Conservation (phyloP, 2,797 vertebrate species). For the Typhlichthys eigenmanni region DNA sequence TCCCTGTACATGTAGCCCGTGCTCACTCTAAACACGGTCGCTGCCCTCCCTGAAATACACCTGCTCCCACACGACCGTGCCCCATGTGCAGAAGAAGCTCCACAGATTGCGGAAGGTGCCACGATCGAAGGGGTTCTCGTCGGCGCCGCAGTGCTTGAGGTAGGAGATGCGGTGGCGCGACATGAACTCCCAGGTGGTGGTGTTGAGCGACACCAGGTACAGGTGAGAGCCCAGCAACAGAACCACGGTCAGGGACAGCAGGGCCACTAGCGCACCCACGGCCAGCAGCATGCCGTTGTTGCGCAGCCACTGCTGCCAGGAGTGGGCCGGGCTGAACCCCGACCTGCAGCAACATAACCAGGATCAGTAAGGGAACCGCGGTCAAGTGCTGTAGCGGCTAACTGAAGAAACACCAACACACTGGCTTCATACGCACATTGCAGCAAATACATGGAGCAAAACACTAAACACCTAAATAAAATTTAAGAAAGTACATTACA, state of each 20-base stretch:
- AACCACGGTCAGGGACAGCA: constrained; percentile 77
- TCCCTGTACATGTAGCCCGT: neutral
- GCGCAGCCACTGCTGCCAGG: constrained; percentile 84
- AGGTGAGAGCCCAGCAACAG: constrained; percentile 89
- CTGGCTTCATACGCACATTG: neutral
- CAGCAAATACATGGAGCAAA: neutral
- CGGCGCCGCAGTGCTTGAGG: constrained; percentile 83
- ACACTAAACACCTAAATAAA: too few species aligned
- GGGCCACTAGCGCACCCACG: constrained; percentile 73
- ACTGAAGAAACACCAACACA: neutral
- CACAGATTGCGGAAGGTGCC: constrained; percentile 87
- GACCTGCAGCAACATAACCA: constrained; percentile 77
- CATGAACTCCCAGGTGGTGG: constrained; percentile 98
- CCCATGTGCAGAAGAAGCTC: constrained; percentile 89
- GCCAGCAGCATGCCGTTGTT: constrained; percentile 79
- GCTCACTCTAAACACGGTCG: constrained; percentile 69
- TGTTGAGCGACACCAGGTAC: constrained; percentile 91
- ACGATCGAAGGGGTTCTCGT: constrained; percentile 91
- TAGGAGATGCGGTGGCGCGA: constrained; percentile 92
- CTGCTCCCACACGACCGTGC: constrained; percentile 85
- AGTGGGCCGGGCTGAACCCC: constrained; percentile 76
- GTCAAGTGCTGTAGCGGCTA: neutral
- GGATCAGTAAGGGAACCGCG: too few species aligned
- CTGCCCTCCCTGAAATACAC: constrained; percentile 82
- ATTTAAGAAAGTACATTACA: too few species aligned